Conservation (phyloP, 1,140 invertebrate species). For the Drosophila asahinai region DNA sequence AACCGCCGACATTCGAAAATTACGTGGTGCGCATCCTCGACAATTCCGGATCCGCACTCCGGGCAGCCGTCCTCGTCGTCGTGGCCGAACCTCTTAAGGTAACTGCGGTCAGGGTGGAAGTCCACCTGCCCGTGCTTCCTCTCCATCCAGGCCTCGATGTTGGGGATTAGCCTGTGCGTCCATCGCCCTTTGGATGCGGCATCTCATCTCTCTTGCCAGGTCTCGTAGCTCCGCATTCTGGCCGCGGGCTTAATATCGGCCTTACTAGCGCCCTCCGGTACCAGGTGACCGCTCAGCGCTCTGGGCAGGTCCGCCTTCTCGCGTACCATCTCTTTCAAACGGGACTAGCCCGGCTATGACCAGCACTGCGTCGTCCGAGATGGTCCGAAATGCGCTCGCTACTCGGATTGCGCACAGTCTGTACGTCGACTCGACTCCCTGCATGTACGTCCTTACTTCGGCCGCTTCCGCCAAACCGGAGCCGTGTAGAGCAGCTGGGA, state of each 20-base stretch:
- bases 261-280: no score
- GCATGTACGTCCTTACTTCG: no score
- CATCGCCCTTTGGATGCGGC: background rate
- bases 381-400: background rate
- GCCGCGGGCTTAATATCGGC: no score
- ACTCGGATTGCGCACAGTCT: background rate
- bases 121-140: background rate
- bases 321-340: background rate
- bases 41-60: background rate
- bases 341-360: background rate
- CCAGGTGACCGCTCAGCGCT: no score
- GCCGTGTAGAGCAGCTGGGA: no score
- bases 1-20: background rate
- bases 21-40: background rate
- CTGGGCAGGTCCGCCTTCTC: background rate
- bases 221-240: no score
- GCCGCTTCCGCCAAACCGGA: background rate
- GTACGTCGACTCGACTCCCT: background rate
- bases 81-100: no score
- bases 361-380: background rate
- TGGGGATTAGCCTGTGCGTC: background rate
- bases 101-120: background rate
- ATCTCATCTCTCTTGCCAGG: background rate
- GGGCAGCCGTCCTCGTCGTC: background rate
- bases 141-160: background rate